These are phyloP conservation scores for Cacoxenus indagator DNA, from an alignment of 2,888 invertebrate species.

Conservation along the genomic window DNA sequence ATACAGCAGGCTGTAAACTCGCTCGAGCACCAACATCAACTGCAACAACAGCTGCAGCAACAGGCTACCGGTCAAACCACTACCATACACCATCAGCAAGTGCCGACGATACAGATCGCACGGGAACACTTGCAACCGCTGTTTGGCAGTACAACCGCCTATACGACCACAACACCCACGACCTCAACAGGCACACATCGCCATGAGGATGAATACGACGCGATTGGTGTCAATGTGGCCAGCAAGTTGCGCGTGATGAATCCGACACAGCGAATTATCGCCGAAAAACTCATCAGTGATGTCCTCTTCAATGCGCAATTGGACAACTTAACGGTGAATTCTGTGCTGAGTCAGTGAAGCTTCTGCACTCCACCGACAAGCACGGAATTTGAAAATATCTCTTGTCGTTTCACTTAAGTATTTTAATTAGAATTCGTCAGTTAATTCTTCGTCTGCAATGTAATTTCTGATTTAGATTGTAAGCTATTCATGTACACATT, in stretches of 20 bases:
- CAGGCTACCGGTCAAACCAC: slow-evolving; percentile 50
- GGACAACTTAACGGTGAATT: slow-evolving; percentile 65
- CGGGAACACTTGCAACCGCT: slow-evolving; percentile 67
- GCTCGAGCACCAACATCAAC: slow-evolving; percentile 67
- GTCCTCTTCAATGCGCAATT: slow-evolving; percentile 69
- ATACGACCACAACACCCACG: slow-evolving; percentile 53
- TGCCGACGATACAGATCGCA: slow-evolving; percentile 68
- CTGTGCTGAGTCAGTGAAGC: slow-evolving; percentile 61
- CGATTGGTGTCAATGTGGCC: slow-evolving; percentile 68
- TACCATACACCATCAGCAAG: slow-evolving; percentile 53
- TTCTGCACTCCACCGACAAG: too few species aligned
- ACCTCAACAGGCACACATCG: slow-evolving; percentile 37
- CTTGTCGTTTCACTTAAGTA: not conserved
- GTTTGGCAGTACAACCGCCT: slow-evolving; percentile 59
- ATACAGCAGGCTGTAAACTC: slow-evolving; percentile 69
- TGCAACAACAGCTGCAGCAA: slow-evolving; percentile 64
- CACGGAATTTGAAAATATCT: slow-evolving; percentile 4
- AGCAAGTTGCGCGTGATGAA: slow-evolving; percentile 67
- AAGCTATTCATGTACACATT: slow-evolving; percentile 29
- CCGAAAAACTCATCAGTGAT: slow-evolving; percentile 69
- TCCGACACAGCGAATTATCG: slow-evolving; percentile 68
- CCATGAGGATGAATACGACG: slow-evolving; percentile 68
- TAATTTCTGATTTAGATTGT: not conserved
- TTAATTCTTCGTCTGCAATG: not conserved
- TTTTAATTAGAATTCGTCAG: not conserved